Evolutionary conservation across 2,113 vertebrate species (phyloP).

Genomic region (Otis tarda): DNA sequence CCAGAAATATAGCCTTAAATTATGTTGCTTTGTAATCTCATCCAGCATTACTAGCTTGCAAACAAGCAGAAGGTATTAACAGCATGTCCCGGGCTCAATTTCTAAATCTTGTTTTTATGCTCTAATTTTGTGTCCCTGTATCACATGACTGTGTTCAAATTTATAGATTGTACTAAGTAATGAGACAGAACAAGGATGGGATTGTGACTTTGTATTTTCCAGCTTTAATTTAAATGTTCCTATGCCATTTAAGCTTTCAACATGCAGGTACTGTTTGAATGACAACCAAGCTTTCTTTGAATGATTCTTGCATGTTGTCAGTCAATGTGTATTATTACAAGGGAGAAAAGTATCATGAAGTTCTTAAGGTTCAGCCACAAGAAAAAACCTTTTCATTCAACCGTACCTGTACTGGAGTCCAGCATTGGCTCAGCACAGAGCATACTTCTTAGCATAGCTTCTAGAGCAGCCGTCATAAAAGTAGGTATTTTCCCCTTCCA

Average conservation of each 20-base stretch:
- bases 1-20: not conserved
- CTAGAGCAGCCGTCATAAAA: not conserved
- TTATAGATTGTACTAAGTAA: not conserved
- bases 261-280: not conserved
- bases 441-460: not conserved
- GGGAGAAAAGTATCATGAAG: not conserved
- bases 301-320: not conserved
- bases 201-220: not conserved
- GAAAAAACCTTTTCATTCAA: not conserved
- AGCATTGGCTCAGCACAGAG: not conserved
- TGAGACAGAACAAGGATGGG: not conserved
- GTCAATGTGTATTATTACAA: not conserved
- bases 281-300: not conserved
- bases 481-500: not conserved
- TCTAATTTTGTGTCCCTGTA: not conserved
- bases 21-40: not conserved
- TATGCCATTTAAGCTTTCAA: not conserved
- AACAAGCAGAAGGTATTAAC: not conserved
- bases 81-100: not conserved
- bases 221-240: not conserved
- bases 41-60: not conserved
- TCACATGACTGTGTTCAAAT: not conserved
- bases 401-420: accelerated
- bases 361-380: not conserved
- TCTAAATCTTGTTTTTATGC: constrained; percentile 18